Evolutionary conservation across 2,797 vertebrate genomes (phyloP), one percentile per base, ranked within the genome.

Genomic region (Crypturellus tataupa): DNA sequence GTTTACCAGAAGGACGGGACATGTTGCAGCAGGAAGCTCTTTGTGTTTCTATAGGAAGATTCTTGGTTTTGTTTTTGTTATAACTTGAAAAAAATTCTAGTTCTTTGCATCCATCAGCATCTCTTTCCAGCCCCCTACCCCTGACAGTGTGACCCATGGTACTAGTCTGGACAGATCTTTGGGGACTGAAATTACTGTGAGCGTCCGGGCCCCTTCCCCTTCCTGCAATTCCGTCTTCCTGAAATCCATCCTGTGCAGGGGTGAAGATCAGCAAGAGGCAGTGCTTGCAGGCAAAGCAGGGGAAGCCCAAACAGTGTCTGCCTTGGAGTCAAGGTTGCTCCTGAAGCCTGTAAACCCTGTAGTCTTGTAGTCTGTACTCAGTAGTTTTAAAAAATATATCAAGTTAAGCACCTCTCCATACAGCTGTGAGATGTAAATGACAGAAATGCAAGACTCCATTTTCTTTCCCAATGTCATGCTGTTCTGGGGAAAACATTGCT

Each of bases 181-280:
- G 55, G 49, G 69, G 23, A 81, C 42, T 84, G 75, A 93, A 71
- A 56, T 69, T 84, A 49, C 12, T 80, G 49, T 13, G 47, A 91
- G 70, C 86, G 80, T 60, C 90, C 29, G 44, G 80, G 80, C 70
- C 69, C 31, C 82, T 90, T 84, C 95, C 92, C 25, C 78, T 96
- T 94, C 95, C 95, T 93, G 94, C 68, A 68, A 68, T 94, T 95
- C 56, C n/a, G 44, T 84, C 70, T 93, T 93, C 77, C 89, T 94
- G 87, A 93, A 92, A 29, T 33, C 44, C 73, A 93, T 96, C 93
- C 94, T 96, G 94, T 96, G 89, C 77, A 93, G 81, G 85, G 94
- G 95, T 95, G 64, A 96, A 7, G 56, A 80, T 80, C 83, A 77
- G 44, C 12, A 1, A n/a, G 85, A 49, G 44, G 33, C 80, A 67